Evolutionary conservation across 2,888 invertebrate species (phyloP), one percentile per base, ranked within the genome.

Genomic region (Archaeoteleia sp.): DNA sequence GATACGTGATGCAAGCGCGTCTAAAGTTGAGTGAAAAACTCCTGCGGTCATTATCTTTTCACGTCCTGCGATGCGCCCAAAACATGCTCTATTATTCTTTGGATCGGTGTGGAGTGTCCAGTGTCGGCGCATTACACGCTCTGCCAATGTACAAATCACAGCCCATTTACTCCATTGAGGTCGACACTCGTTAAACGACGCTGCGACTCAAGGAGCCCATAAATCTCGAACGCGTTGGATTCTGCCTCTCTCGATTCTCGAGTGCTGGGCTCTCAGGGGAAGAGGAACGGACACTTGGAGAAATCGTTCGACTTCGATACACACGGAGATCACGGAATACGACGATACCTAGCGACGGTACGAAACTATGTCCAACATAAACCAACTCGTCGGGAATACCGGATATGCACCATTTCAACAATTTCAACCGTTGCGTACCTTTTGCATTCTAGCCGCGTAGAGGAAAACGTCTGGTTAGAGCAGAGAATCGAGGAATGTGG

Each of bases 91-190:
- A 78, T 81, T 82, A 78, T 79, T 76, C 69, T 40, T 30, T 61
- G 58, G 54, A 40, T 30, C 35, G 34, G 27, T 23, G 53, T 62
- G 66, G 72, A 70, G 71, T 70, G 69, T 75, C 74, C 72, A 74
- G 71, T 75, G 74, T 76, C 72, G 74, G 66, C 73, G 72, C 77
- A 77, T 79, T 75, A 74, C 76, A 70, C 70, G 72, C 75, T 71
- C 73, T 71, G 77, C 75, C 79, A 72, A 78, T 74, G 80, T 82
- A 83, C 82, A 83, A 83, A 83, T 83, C 82, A 83, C 80, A 76
- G 82, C 65, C 82, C 82, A 83, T 83, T 83, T 83, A 74, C 77
- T 78, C 81, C 77, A 83, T 83, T 83, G 74, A 81, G 48, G 51
- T 30, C 71, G 58, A 75, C 74, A 78, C 79, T 80, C 80, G 78